Conservation (phyloP, 2,888 invertebrate species). For the Ophioninae sp. region DNA sequence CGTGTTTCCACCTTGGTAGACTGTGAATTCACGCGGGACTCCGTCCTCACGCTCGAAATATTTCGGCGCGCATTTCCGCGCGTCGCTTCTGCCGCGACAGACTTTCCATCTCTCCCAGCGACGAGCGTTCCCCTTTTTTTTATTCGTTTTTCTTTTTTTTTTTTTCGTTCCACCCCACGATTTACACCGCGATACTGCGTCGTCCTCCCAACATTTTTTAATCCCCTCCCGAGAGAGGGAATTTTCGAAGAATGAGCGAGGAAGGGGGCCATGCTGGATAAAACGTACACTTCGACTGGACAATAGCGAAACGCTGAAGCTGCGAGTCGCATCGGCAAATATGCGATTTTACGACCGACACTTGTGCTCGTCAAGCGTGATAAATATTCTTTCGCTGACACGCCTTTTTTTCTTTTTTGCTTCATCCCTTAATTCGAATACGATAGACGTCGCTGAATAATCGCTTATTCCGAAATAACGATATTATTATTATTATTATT, state of each 20-base stretch:
- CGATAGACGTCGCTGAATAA: conserved; percentile 14
- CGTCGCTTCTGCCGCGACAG: conserved; percentile 24
- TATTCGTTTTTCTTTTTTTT: too few relatives aligned
- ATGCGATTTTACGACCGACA: conserved; percentile 60
- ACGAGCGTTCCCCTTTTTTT: background rate
- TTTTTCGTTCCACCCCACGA: background rate
- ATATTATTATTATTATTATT: conserved; percentile 2
- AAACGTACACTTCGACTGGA: conserved; percentile 6
- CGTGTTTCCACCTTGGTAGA: background rate
- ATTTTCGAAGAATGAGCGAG: background rate
- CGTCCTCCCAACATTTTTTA: conserved; percentile 27
- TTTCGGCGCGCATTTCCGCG: conserved; percentile 54
- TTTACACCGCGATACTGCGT: conserved; percentile 4
- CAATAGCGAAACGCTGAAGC: conserved; percentile 35
- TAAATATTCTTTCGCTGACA: conserved; percentile 13
- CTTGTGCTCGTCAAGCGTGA: conserved; percentile 6
- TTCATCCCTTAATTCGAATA: background rate
- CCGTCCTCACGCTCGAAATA: conserved; percentile 53
- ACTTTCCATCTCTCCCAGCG: background rate
- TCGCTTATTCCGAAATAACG: conserved; percentile 52
- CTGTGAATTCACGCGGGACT: conserved; percentile 11
- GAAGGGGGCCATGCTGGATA: background rate
- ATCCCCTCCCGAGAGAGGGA: conserved; percentile 32
- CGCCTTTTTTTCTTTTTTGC: background rate
- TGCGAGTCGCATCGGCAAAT: conserved; percentile 49